Evolutionary conservation across 2,888 invertebrate genomes (phyloP), one percentile per base, ranked within the genome.

Genomic region (Electrophaes corylata): DNA sequence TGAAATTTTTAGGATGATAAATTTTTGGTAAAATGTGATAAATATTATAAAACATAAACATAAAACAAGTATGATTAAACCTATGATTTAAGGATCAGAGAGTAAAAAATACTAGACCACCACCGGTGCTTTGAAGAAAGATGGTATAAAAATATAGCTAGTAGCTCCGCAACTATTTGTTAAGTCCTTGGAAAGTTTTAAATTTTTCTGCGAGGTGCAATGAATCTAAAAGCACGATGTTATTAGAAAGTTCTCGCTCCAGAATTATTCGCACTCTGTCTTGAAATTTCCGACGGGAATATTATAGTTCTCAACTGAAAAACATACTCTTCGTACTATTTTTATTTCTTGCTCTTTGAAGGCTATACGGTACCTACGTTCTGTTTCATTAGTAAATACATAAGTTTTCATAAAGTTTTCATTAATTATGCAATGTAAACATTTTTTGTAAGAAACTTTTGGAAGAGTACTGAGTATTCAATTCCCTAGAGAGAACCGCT

Each of bases 141-240:
- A n/a, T 35, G 14, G 3, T 35, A 35, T 35, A 40, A 3, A n/a
- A 40, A 53, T 14, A 29, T 33, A 3, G 5, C 35, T 26, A 35
- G 11, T 29, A 33, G 47, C 50, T 55, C 35, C 29, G 12, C 10
- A 33, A 8, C 59, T 55, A 44, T 23, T 23, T 45, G 40, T 70
- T 60, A 78, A 81, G 75, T 73, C 71, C 66, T 66, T 53, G 66
- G 60, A 67, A 82, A 86, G 75, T 83, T 84, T 72, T 70, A 81
- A 81, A 79, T 74, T 79, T 81, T 85, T 85, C 84, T 80, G 78
- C 81, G 78, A 84, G 81, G 78, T 83, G 86, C 86, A 85, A 86
- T 87, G 82, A 85, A 88, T 88, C 84, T 84, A 81, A 79, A 76
- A 72, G 75, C 75, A 74, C 67, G 73, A 73, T 73, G 82, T 84